Evolutionary conservation across 2,113 vertebrate species (phyloP).

Genomic region (Urocitellus parryii): DNA sequence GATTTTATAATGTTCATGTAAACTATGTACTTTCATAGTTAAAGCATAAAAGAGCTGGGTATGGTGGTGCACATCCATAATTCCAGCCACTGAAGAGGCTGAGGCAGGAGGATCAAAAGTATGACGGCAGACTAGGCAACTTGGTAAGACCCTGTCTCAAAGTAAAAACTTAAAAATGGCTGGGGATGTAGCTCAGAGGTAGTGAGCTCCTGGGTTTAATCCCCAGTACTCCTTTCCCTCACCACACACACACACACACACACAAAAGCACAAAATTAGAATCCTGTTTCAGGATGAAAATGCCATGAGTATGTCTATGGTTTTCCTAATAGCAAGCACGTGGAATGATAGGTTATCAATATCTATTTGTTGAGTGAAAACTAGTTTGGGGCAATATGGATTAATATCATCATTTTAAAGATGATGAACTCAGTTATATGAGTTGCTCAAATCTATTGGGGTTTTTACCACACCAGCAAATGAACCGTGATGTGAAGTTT

Average conservation of each 20-base stretch:
- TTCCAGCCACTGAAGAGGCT: no score
- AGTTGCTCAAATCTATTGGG: neutral
- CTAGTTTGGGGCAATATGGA: neutral
- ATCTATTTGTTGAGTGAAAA: neutral
- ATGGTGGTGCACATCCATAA: no score
- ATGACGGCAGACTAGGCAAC: no score
- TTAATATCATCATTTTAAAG: slow-evolving; percentile 20
- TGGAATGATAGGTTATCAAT: neutral
- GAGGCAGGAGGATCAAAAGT: no score
- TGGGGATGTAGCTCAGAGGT: no score
- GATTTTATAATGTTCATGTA: neutral
- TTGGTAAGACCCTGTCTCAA: no score
- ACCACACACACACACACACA: no score
- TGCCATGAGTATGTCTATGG: neutral
- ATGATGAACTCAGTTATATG: neutral
- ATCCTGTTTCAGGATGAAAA: neutral
- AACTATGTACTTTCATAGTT: neutral
- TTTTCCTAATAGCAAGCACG: neutral
- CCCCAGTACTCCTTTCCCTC: no score
- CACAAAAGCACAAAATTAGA: neutral
- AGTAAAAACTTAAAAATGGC: no score
- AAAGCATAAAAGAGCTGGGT: neutral
- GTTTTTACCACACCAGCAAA: neutral
- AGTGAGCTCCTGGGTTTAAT: no score
- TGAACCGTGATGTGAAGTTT: neutral